Base-by-base conservation (phyloP, 2,888 invertebrate genomes). In the Callosobruchus maculatus region DNA sequence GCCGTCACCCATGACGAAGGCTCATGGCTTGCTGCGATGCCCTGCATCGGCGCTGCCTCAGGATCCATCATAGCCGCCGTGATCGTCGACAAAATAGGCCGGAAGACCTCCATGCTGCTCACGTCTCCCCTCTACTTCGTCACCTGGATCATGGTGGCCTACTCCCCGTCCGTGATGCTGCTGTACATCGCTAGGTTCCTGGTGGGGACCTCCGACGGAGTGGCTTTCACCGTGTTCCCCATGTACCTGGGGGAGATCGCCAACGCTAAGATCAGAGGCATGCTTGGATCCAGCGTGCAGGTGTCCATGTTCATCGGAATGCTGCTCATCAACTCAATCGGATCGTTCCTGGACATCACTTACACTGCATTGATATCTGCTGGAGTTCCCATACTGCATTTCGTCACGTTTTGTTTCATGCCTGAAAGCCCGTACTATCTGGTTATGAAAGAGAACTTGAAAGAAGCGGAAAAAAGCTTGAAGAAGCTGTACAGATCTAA, bases 11-110 rank as follows among this genome's bases (percentile, higher is more conserved):
- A 85, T 49, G 88, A 88, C 75, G 88, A 91, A 82, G 90, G 90
- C 77, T 91, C 91, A 81, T 91, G 91, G 91, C 89, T 92, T 82
- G 91, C 91, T 0, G 92, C 92, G 70, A 89, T 92, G 83, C 91
- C 91, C 84, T 89, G 92, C 75, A 85, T 93, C 70, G 92, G 92
- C 77, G 91, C 91, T 0, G 88, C 91, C 18, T 84, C 91, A 68
- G 92, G 92, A 26, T 91, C 91, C 20, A 83, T 91, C 2, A 87
- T 91, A 22, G 90, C 91, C 13, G 92, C 91, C 20, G 88, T 91
- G 81, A 86, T 91, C 75, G 91, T 93, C 71, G 92, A 93, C 84
- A 88, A 89, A 76, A 88, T 92, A 74, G 93, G 93, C 21, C 88
- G 93, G 21, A 93, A 93, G 83, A 88, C 88, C 9, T 90, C 91